Conservation (phyloP, 53 echinoderm and acorn worm species). For the Patiria pectinifera region DNA sequence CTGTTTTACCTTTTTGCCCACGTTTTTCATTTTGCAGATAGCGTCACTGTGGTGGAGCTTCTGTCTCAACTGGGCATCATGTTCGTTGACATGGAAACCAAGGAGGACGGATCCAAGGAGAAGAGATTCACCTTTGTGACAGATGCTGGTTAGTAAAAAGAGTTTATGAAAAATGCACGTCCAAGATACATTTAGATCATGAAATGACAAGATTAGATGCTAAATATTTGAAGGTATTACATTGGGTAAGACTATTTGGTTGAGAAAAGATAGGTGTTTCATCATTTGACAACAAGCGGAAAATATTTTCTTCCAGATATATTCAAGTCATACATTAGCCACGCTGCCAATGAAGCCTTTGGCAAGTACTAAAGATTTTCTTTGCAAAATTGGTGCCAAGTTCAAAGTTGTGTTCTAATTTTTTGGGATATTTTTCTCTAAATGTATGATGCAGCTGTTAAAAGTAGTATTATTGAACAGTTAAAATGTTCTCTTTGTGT, state of each 20-base stretch:
- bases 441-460: neutral
- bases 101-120: slow-evolving; percentile 47
- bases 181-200: neutral
- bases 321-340: too few relatives aligned
- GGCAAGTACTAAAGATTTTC: too few relatives aligned
- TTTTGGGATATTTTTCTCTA: neutral
- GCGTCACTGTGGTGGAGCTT: slow-evolving; percentile 19
- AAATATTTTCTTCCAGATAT: too few relatives aligned
- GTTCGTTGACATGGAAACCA: slow-evolving; percentile 48
- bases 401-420: neutral
- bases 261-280: too few relatives aligned
- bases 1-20: neutral
- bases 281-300: too few relatives aligned
- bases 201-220: neutral
- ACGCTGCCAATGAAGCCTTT: too few relatives aligned
- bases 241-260: too few relatives aligned
- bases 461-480: too few relatives aligned
- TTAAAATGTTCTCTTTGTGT: neutral
- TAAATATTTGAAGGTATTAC: too few relatives aligned
- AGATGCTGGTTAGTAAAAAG: slow-evolving; percentile 15
- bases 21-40: slow-evolving; percentile 17
- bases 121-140: slow-evolving; percentile 57
- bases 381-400: too few relatives aligned
- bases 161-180: neutral
- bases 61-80: slow-evolving; percentile 49